A percentile compares a stretch with the other conserved stretches of the same genome.
phyloP scores from a whole-genome alignment of 2,888 invertebrate species.

The Phaedon cochleariae region DNA sequence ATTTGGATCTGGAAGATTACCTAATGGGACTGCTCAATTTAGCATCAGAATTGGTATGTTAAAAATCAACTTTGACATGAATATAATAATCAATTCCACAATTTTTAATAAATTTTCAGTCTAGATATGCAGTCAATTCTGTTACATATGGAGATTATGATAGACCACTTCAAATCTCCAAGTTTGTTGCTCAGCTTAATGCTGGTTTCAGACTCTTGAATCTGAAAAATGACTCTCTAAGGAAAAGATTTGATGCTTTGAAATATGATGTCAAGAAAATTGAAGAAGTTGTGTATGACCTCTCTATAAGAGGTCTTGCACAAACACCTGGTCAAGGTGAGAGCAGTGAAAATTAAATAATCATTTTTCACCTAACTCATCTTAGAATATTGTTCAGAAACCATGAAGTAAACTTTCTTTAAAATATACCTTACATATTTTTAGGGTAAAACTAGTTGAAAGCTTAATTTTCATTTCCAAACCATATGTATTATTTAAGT shows the following conservation, averaged over 20 bases:
- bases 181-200: slow-evolving; percentile 87
- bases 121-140: slow-evolving; percentile 83
- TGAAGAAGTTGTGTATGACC: slow-evolving; percentile 90
- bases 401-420: neutral
- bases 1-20: slow-evolving; percentile 91
- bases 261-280: slow-evolving; percentile 95
- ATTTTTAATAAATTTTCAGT: slow-evolving; percentile 61
- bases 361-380: neutral
- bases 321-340: slow-evolving; percentile 49
- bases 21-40: slow-evolving; percentile 83
- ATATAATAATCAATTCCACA: neutral
- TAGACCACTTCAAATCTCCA: slow-evolving; percentile 81
- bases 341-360: neutral
- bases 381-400: neutral
- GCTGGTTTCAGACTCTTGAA: slow-evolving; percentile 90
- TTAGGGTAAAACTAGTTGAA: too few species aligned
- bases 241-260: slow-evolving; percentile 86
- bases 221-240: slow-evolving; percentile 86
- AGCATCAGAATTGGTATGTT: slow-evolving; percentile 82
- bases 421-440: slow-evolving; percentile 1
- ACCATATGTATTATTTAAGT: too few species aligned
- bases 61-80: neutral
- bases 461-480: too few species aligned
- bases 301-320: slow-evolving; percentile 81
- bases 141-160: slow-evolving; percentile 86